Percentiles rank a stretch among this genome's conserved stretches.
These are phyloP conservation scores for Oligia latruncula DNA, from an alignment of 2,888 invertebrate genomes.

Conservation along the genomic window DNA sequence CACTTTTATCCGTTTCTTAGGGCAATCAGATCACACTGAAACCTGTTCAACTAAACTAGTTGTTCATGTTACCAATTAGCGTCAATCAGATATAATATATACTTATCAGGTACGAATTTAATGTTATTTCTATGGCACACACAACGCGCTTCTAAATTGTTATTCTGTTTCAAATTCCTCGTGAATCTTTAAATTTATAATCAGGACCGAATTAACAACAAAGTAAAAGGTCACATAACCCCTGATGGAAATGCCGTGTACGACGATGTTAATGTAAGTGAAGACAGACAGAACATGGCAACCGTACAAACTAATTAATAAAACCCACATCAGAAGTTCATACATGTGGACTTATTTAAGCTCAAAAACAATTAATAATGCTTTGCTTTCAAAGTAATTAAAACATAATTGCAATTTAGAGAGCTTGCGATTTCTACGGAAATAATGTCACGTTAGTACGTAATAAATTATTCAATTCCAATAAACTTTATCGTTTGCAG, in stretches of 20 bases:
- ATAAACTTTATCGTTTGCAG: conserved; percentile 27
- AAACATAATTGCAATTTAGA: conserved; percentile 2
- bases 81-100: conserved; percentile 58
- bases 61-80: conserved; percentile 63
- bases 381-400: conserved; percentile 1
- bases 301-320: conserved; percentile 58
- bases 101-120: conserved; percentile 63
- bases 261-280: conserved; percentile 45
- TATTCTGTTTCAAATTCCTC: conserved; percentile 61
- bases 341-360: conserved; percentile 11
- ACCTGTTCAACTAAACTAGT: conserved; percentile 59
- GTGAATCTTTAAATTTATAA: conserved; percentile 70
- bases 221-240: conserved; percentile 54
- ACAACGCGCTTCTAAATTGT: conserved; percentile 46
- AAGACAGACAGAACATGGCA: conserved; percentile 51
- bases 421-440: conserved; percentile 1
- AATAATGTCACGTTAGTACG: conserved; percentile 17
- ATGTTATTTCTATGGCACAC: conserved; percentile 53
- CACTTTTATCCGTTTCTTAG: conserved; percentile 52
- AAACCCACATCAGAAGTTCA: conserved; percentile 51
- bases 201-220: conserved; percentile 57
- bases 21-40: conserved; percentile 57
- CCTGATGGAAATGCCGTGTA: conserved; percentile 57
- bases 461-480: conserved; percentile 29
- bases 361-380: conserved; percentile 13